These are phyloP conservation scores for Catocala fraxini DNA, from an alignment of 2,888 invertebrate species.

Conservation along the genomic window DNA sequence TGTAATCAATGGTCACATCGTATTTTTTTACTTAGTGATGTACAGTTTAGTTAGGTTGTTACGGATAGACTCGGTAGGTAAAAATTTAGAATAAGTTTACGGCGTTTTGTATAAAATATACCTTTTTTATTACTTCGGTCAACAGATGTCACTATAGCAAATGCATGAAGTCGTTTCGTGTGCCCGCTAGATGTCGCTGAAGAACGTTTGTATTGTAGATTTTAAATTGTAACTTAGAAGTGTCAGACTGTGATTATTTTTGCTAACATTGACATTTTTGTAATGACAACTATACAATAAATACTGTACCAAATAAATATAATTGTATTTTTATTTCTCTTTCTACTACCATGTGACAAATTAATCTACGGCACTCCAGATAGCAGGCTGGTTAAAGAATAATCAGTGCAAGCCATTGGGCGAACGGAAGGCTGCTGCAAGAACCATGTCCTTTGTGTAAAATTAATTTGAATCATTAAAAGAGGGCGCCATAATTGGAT, in stretches of 20 bases:
- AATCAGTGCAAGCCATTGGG: too few species aligned
- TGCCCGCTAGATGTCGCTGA: constrained; percentile 31
- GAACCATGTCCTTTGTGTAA: too few species aligned
- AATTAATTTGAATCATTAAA: too few species aligned
- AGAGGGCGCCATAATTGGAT: too few species aligned
- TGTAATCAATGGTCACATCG: constrained; percentile 56
- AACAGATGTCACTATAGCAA: constrained; percentile 44
- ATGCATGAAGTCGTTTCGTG: constrained; percentile 33
- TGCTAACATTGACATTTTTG: constrained; percentile 87
- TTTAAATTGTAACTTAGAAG: constrained; percentile 66
- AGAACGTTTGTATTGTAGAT: constrained; percentile 45
- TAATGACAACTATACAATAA: constrained; percentile 85
- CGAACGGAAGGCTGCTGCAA: too few species aligned
- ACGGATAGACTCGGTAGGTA: constrained; percentile 54
- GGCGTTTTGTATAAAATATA: constrained; percentile 52
- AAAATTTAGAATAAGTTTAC: constrained; percentile 47
- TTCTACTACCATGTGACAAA: background rate
- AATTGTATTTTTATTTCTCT: constrained; percentile 48
- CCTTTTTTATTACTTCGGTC: constrained; percentile 37
- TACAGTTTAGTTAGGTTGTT: constrained; percentile 59
- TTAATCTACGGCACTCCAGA: too few species aligned
- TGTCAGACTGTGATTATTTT: constrained; percentile 87
- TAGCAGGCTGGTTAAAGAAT: too few species aligned
- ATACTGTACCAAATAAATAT: constrained; percentile 85
- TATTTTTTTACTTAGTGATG: constrained; percentile 51